Evolutionary conservation across 1,140 invertebrate genomes (phyloP), one percentile per base, ranked within the genome.

Genomic region (Drosophila orena): DNA sequence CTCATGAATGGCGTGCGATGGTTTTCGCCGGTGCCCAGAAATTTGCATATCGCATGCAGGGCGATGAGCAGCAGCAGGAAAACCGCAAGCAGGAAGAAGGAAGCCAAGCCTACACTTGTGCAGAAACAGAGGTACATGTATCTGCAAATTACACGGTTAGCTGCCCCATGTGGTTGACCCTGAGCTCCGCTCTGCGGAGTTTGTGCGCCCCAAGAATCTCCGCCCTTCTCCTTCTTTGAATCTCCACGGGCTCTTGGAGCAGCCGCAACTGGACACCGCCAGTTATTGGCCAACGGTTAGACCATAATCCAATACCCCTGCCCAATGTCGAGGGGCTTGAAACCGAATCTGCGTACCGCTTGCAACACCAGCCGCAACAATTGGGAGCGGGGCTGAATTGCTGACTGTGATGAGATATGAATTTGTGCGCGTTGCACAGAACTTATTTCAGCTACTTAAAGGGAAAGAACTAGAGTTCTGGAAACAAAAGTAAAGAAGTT

Each of bases 31-130:
- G 38, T 38, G 49, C 38, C 44, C 42, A 62, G 38, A 85, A 81
- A 86, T 85, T 86, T 85, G 73, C 81, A 85, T 85, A 81, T 85
- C 58, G 81, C 81, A 85, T 85, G 81, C 68, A 46, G 43, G 56
- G 52, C 53, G 65, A 70, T 61, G 65, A 40, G 50, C 49, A 42
- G 30, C 30, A 30, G 59, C 75, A 78, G 78, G 66, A 81, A 85
- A 86, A 85, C 78, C 81, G 73, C 81, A 85, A 81, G 52, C 81
- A 85, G 81, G 81, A 85, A 85, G 81, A 85, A 86, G 81, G 81
- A 86, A 80, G 69, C 60, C 71, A 73, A 44, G 43, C 15, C 27
- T 50, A 50, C 47, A 50, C 47, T 24, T 50, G 27, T 30, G 47
- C 14, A 27, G 27, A 50, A 58, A 30, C 58, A 66, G 40, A 15